Evolutionary conservation across 1,140 invertebrate genomes (phyloP).

Genomic region (Pemphigus obesinymphae): DNA sequence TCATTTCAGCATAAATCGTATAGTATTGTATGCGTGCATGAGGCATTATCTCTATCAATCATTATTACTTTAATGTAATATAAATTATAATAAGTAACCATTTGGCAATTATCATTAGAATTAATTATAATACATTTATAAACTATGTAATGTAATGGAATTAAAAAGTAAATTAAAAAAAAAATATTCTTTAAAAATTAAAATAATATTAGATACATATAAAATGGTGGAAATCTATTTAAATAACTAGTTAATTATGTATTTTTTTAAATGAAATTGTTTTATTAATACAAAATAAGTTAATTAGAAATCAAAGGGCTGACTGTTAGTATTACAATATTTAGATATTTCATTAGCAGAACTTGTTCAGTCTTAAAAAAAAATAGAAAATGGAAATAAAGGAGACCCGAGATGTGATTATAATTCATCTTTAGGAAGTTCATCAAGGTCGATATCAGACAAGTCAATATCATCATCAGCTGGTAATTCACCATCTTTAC

Average conservation of each 20-base stretch:
- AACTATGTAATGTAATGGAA: not conserved
- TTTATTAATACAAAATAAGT: not conserved
- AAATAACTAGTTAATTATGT: not conserved
- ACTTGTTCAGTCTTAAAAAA: constrained; percentile 36
- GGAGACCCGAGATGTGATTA: not conserved
- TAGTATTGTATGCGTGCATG: not conserved
- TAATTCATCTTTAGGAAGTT: constrained; percentile 76
- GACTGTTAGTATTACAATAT: not conserved
- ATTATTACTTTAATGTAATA: not conserved
- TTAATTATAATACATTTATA: not conserved
- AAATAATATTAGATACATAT: not conserved
- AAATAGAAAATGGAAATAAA: not conserved
- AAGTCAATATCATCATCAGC: constrained; percentile 89
- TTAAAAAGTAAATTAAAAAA: not conserved
- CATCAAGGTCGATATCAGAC: constrained; percentile 83
- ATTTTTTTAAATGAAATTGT: not conserved
- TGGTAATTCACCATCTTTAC: constrained; percentile 88
- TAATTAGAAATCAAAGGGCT: not conserved
- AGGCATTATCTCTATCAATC: not conserved
- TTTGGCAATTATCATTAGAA: not conserved
- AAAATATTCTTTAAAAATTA: not conserved
- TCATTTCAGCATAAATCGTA: not conserved
- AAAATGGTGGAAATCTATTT: not conserved
- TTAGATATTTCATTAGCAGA: not conserved
- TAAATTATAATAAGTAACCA: not conserved